Conservation (phyloP, 2,797 vertebrate genomes). For the Prionace glauca region DNA sequence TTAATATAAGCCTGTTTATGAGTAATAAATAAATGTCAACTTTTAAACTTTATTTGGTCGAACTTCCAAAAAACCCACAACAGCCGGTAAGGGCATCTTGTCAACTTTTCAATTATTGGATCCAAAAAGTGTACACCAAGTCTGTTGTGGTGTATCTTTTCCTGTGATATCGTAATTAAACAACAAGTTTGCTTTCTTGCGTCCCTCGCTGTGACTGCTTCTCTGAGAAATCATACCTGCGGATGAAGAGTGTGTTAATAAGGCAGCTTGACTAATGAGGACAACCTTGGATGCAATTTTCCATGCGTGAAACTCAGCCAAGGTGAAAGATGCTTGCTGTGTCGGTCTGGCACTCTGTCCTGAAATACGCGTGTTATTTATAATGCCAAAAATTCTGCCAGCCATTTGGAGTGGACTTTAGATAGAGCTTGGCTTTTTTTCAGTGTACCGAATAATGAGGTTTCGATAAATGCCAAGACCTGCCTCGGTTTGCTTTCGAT, state of each 20-base stretch:
- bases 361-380: background rate
- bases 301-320: background rate
- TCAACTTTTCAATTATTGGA: background rate
- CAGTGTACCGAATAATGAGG: background rate
- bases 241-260: background rate
- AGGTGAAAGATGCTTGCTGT: background rate
- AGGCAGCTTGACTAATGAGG: background rate
- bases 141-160: no score
- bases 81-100: no score
- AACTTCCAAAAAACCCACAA: background rate
- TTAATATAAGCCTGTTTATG: no score
- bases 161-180: background rate
- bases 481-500: background rate
- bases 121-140: no score
- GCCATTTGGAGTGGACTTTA: background rate
- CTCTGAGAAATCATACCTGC: background rate
- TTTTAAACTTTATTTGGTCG: background rate
- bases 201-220: background rate
- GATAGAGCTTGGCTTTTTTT: background rate
- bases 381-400: background rate
- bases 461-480: background rate
- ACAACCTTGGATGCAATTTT: background rate
- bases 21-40: no score
- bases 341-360: background rate
- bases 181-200: background rate